Conservation (phyloP, 2,797 vertebrate species). For the Setipinna tenuifilis region DNA sequence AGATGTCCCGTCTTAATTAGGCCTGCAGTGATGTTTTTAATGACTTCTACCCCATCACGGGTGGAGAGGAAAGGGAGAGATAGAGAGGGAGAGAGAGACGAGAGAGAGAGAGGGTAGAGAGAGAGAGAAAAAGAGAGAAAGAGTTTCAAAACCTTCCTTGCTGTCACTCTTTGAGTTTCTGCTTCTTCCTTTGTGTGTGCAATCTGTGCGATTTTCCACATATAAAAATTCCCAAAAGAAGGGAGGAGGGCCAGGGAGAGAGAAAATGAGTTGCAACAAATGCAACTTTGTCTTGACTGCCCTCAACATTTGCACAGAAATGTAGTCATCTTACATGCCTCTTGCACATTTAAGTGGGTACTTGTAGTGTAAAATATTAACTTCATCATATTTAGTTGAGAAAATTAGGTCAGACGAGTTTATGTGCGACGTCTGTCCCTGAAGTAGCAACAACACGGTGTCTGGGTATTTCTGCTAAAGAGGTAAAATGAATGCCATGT, state of each 20-base stretch:
- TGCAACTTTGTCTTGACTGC: conserved; percentile 54
- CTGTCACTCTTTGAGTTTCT: conserved; percentile 69
- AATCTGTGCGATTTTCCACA: conserved; percentile 62
- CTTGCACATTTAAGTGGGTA: conserved; percentile 57
- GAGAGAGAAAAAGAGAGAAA: conserved; percentile 49
- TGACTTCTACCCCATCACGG: conserved; percentile 80
- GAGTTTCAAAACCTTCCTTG: conserved; percentile 71
- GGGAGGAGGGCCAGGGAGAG: conserved; percentile 38
- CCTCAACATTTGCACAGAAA: conserved; percentile 61
- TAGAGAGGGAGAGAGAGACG: conserved; percentile 50
- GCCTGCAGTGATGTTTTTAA: conserved; percentile 82
- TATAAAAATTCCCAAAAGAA: conserved; percentile 61
- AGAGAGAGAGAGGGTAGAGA: conserved; percentile 40
- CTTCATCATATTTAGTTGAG: conserved; percentile 69
- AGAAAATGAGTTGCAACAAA: conserved; percentile 56
- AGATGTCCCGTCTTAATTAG: conserved; percentile 86
- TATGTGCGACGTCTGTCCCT: conserved; percentile 68
- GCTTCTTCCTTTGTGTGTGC: conserved; percentile 64
- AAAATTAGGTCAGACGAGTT: conserved; percentile 75
- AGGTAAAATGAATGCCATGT: not conserved
- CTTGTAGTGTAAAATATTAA: conserved; percentile 70
- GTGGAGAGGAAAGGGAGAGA: conserved; percentile 56
- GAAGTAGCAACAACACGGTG: conserved; percentile 63
- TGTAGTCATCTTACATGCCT: conserved; percentile 58
- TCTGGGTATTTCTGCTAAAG: not conserved